Evolutionary conservation across 2,888 invertebrate genomes (phyloP), one percentile per base, ranked within the genome.

Genomic region (Cephus sareptanus): DNA sequence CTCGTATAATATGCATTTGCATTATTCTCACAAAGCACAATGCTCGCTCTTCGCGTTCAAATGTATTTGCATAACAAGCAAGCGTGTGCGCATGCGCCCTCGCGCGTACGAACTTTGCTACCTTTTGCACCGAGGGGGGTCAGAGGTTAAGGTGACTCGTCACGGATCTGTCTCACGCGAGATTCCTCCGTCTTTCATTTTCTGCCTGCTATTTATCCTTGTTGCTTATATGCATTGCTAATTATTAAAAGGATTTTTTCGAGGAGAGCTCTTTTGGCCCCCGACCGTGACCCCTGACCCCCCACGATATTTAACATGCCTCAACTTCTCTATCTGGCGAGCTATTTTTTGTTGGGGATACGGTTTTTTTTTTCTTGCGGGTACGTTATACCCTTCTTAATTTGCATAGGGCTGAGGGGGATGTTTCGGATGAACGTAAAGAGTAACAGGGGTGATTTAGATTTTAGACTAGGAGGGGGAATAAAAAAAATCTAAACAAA

Each of bases 401-500:
- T 87, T 87, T 85, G 85, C 87, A 86, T 85, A 81, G 77, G 82
- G n/a, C 70, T 70, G 83, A 83, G 83, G 82, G 81, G 81, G 80
- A 75, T 77, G 74, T 69, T 74, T 34, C 78, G 77, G 71, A 79
- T 82, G 79, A 80, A 76, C 79, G 76, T 78, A 73, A 76, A 78
- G 79, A 71, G 70, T 73, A 79, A 77, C 69, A 71, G 37, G 13
- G 73, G 15, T 40, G 40, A 15, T 40, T 40, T 40, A 15, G 40
- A 40, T 6, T 15, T 4, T 81, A 80, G 81, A 69, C 79, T 81
- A 81, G 79, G 81, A 80, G 76, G 79, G 82, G 78, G 79, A 83
- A 80, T 75, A 81, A 11, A 79, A 79, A 82, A 82, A 85, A 82
- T 81, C 81, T 82, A 86, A 87, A 87, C 87, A 87, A 85, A 82